These are phyloP conservation scores for Salvelinus alpinus DNA, from an alignment of 2,113 vertebrate species.

Conservation along the genomic window DNA sequence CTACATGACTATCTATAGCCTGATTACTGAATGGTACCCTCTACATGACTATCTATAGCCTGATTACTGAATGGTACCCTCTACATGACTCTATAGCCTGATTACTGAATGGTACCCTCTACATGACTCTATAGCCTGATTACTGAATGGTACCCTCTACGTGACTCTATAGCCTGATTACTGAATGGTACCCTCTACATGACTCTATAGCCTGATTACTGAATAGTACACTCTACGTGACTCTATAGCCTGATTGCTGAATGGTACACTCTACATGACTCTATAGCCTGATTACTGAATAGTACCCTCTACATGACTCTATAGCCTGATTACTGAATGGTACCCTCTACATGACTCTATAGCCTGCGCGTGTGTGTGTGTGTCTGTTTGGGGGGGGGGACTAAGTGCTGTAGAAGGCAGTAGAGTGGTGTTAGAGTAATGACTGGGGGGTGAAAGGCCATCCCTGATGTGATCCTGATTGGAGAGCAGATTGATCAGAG, in stretches of 20 bases:
- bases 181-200: not conserved
- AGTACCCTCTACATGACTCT: no score
- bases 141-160: not conserved
- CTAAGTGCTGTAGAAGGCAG: constrained; percentile 4
- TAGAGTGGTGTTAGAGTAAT: constrained; percentile 28
- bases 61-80: no score
- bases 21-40: no score
- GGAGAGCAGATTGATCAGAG: constrained; percentile 63
- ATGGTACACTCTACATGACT: not conserved
- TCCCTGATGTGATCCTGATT: constrained; percentile 58
- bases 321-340: no score
- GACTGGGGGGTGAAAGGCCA: constrained; percentile 26
- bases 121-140: not conserved
- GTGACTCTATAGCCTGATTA: not conserved
- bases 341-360: no score
- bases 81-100: not conserved
- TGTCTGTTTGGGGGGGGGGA: not conserved
- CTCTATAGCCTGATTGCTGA: not conserved
- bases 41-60: no score
- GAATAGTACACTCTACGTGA: not conserved
- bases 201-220: not conserved
- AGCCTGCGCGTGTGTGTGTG: not conserved
- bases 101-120: not conserved
- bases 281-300: constrained; percentile 6
- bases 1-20: no score